Conservation (phyloP, 2,113 vertebrate species). For the Petromus typicus region DNA sequence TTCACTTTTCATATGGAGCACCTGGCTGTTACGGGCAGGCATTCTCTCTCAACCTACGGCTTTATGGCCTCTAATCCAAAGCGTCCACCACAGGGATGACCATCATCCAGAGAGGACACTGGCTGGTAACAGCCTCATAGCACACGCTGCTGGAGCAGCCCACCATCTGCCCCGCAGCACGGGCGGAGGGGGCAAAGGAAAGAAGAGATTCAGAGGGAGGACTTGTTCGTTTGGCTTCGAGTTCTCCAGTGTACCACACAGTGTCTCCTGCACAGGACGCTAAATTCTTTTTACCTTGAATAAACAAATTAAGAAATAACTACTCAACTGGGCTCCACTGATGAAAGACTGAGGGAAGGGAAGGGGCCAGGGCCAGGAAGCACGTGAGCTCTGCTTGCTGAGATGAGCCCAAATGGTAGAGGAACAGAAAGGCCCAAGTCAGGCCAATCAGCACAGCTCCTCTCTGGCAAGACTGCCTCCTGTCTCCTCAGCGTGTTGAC, state of each 20-base stretch:
- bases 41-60: background rate
- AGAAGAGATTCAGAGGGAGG: no score
- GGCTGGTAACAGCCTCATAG: background rate
- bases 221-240: background rate
- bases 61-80: background rate
- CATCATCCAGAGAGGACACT: background rate
- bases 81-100: background rate
- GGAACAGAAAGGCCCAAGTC: background rate
- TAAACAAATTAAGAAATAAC: background rate
- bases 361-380: background rate
- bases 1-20: background rate
- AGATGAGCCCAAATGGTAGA: background rate
- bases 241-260: background rate
- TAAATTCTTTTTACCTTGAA: background rate
- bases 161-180: fast-evolving
- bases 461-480: background rate
- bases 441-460: background rate
- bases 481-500: background rate
- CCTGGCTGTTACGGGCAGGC: background rate
- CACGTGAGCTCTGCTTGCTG: background rate
- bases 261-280: background rate
- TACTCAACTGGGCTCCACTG: background rate
- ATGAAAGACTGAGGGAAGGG: background rate
- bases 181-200: background rate
- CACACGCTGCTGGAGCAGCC: background rate